Base-by-base conservation (phyloP, 1,140 invertebrate species). In the Semibalanus balanoides region DNA sequence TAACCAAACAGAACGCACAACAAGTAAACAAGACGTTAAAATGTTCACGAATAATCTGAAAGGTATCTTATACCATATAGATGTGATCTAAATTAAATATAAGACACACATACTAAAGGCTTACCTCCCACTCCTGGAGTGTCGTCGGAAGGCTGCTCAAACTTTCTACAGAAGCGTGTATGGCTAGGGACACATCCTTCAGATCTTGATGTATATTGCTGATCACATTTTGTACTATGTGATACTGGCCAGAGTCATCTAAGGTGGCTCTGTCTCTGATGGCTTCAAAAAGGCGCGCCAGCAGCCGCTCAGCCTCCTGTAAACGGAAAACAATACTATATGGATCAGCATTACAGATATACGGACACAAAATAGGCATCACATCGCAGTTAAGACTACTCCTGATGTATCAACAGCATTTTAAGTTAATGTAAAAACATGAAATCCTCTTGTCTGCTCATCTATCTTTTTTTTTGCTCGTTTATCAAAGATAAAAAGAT, bases 41-140 rank as follows among this genome's bases (percentile, higher is more conserved):
- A n/a, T n/a, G n/a, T n/a, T n/a, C n/a, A n/a, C n/a, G n/a, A n/a
- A n/a, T n/a, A n/a, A n/a, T n/a, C n/a, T n/a, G n/a, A n/a, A n/a
- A n/a, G n/a, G n/a, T n/a, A n/a, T n/a, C n/a, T n/a, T n/a, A n/a
- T n/a, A n/a, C n/a, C n/a, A n/a, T n/a, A n/a, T n/a, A n/a, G n/a
- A n/a, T n/a, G n/a, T n/a, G n/a, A n/a, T n/a, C n/a, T n/a, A n/a
- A n/a, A n/a, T n/a, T n/a, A 40, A 40, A 40, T 17, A 40, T 17
- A 40, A 40, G 17, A 40, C 17, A 40, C 5, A 5, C 5, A 40
- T 17, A 40, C 5, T 7, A 40, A 7, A 40, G 5, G 35, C 35
- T 40, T 76, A 76, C 75, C 69, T 76, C 29, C 75, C 75, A 76
- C 7, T 31, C 28, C 31, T 74, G 71, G 14, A 73, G 28, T 25